Evolutionary conservation across 2,113 vertebrate species (phyloP).

Genomic region (Penelope pileata): DNA sequence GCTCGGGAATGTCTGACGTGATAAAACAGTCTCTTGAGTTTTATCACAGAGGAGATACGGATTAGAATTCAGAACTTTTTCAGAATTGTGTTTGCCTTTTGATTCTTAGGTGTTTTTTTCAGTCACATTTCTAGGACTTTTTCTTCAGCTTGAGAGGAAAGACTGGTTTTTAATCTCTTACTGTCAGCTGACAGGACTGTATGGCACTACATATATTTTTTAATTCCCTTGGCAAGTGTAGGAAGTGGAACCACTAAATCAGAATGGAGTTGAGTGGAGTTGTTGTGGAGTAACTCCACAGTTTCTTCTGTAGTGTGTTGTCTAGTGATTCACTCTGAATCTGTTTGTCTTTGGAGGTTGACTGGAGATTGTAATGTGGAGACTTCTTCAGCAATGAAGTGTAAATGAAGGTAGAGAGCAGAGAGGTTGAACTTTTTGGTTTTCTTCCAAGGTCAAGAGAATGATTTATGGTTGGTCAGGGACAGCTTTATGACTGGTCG

Average conservation of each 20-base stretch:
- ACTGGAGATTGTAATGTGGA: background rate
- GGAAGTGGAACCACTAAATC: background rate
- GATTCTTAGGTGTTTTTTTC: background rate
- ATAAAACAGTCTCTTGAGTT: background rate
- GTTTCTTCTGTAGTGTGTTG: background rate
- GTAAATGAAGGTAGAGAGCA: background rate
- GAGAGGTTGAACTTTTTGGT: background rate
- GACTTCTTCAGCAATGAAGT: background rate
- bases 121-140: background rate
- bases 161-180: background rate
- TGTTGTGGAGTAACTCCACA: background rate
- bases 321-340: background rate
- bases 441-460: background rate
- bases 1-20: background rate
- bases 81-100: background rate
- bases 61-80: background rate
- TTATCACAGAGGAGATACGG: rapidly evolving
- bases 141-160: background rate
- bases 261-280: no score
- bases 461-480: background rate
- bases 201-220: background rate
- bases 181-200: background rate
- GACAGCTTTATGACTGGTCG: background rate
- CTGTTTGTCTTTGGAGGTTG: background rate
- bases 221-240: background rate